These are phyloP conservation scores for Pseudonaja textilis DNA, from an alignment of 2,113 vertebrate species.

Conservation along the genomic window DNA sequence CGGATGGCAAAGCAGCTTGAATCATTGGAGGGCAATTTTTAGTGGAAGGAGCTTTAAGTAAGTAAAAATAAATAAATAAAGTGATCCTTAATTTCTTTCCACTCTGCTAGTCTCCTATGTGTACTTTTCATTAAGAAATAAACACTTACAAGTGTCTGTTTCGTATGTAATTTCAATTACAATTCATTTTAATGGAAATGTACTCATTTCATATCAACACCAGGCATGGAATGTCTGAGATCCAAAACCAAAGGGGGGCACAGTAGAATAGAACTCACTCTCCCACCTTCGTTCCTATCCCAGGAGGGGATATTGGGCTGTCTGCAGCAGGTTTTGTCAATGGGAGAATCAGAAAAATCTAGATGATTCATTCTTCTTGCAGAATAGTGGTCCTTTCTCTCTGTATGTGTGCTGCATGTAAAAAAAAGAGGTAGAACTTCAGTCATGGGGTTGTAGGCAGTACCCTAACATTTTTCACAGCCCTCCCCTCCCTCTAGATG, in stretches of 20 bases:
- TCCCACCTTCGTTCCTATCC: not conserved
- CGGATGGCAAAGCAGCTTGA: not conserved
- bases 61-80: not conserved
- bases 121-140: not conserved
- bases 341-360: not conserved
- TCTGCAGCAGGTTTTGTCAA: not conserved
- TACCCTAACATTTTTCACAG: not conserved
- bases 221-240: not conserved
- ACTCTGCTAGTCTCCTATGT: not conserved
- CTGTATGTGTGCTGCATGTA: not conserved
- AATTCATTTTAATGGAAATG: not conserved
- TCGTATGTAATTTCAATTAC: not conserved
- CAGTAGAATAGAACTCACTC: not conserved
- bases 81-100: not conserved
- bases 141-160: not conserved
- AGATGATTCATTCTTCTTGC: not conserved
- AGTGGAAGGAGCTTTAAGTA: not conserved
- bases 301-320: not conserved
- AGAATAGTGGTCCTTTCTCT: not conserved
- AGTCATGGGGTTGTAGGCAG: not conserved
- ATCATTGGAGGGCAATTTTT: not conserved
- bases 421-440: not conserved
- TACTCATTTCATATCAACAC: not conserved
- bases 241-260: not conserved
- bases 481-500: not conserved